Evolutionary conservation across 2,888 invertebrate genomes (phyloP).

Genomic region (Operophtera brumata): DNA sequence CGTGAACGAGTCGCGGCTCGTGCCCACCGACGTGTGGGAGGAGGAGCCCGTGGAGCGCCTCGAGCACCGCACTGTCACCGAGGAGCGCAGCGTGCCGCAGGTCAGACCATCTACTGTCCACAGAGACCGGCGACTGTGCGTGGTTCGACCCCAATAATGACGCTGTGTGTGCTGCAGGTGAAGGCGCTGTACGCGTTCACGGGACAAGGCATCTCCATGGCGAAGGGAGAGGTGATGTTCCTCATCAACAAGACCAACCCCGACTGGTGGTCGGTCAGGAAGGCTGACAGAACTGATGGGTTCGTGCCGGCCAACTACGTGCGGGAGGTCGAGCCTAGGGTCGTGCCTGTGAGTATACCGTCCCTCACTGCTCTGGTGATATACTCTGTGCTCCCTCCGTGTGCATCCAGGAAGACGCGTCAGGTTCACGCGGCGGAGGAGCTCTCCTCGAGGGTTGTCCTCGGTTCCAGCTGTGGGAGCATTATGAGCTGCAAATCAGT

Average conservation of each 20-base stretch:
- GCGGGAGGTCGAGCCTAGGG: slow-evolving; percentile 92
- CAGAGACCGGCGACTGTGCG: too few species aligned
- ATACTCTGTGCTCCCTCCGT: too few species aligned
- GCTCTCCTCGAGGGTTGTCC: too few species aligned
- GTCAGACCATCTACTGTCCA: slow-evolving; percentile 56
- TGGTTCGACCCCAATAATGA: too few species aligned
- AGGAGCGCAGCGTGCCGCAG: slow-evolving; percentile 93
- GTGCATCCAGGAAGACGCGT: too few species aligned
- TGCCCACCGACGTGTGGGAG: slow-evolving; percentile 96
- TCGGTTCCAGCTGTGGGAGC: too few species aligned
- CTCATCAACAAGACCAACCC: slow-evolving; percentile 96
- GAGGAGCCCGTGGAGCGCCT: slow-evolving; percentile 93
- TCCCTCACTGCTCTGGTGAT: background rate
- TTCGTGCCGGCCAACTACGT: slow-evolving; percentile 99
- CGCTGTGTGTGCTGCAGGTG: slow-evolving; percentile 55
- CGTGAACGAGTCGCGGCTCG: slow-evolving; percentile 89
- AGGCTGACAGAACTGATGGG: slow-evolving; percentile 94
- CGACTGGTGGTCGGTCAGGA: slow-evolving; percentile 99
- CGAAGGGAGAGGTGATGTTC: slow-evolving; percentile 95
- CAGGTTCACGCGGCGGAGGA: too few species aligned
- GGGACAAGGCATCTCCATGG: slow-evolving; percentile 95
- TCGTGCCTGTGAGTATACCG: slow-evolving; percentile 81
- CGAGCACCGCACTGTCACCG: slow-evolving; percentile 91
- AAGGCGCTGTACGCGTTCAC: slow-evolving; percentile 93
- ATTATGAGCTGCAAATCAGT: too few species aligned